A percentile compares a stretch with the other conserved stretches of the same genome.
Conservation (phyloP, 2,113 vertebrate species). For the Pithys albifrons region DNA sequence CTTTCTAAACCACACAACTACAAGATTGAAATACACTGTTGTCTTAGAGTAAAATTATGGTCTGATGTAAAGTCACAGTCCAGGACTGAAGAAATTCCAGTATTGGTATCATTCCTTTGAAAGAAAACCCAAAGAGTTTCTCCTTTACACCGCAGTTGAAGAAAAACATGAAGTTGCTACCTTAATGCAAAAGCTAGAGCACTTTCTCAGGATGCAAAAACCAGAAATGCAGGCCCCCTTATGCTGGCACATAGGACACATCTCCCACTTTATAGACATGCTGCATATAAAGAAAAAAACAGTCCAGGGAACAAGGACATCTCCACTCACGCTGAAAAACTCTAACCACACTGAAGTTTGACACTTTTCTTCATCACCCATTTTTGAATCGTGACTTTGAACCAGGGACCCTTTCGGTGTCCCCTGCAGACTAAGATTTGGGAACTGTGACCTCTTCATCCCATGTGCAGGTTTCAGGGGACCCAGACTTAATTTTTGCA, state of each 20-base stretch:
- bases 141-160: background rate
- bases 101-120: background rate
- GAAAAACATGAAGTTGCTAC: background rate
- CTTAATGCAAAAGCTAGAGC: background rate
- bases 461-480: background rate
- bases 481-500: background rate
- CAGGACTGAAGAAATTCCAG: background rate
- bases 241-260: background rate
- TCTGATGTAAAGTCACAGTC: background rate
- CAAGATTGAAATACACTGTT: background rate
- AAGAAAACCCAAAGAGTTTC: background rate
- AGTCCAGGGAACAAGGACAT: background rate
- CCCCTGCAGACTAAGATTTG: background rate
- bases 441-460: background rate
- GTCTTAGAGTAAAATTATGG: background rate
- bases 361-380: background rate
- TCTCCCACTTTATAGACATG: background rate
- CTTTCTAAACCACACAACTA: background rate
- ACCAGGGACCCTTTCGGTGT: background rate
- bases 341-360: background rate
- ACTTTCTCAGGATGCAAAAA: background rate
- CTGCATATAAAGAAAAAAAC: background rate
- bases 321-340: fast-evolving
- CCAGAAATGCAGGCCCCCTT: background rate
- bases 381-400: background rate